A percentile compares a stretch with the other conserved stretches of the same genome.
Evolutionary conservation across 2,113 vertebrate species (phyloP).

Genomic region (Urocitellus parryii): DNA sequence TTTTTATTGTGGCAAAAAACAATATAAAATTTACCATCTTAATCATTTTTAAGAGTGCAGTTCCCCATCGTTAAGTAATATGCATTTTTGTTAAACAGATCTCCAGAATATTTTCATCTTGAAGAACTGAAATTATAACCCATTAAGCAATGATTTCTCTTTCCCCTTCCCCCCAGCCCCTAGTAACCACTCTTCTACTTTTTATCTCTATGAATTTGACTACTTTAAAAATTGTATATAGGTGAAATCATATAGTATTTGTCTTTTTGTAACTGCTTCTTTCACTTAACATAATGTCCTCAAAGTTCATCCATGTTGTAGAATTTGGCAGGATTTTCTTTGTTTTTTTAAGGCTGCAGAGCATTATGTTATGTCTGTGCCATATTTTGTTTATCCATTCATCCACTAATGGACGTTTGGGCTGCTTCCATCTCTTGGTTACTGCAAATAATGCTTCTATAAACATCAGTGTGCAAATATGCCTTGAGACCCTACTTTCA

Average conservation of each 20-base stretch:
- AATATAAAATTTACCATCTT: conserved; percentile 17
- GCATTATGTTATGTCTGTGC: background rate
- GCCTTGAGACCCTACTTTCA: background rate
- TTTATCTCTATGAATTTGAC: conserved; percentile 3
- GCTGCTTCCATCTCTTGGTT: background rate
- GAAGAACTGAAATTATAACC: conserved; percentile 34
- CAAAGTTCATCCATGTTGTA: background rate
- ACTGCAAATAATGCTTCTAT: background rate
- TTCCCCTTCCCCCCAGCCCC: background rate
- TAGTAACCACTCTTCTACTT: background rate
- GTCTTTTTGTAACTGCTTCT: conserved; percentile 2
- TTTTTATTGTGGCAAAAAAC: background rate
- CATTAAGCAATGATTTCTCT: background rate
- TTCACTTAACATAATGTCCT: background rate
- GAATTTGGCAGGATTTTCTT: background rate
- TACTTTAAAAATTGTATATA: background rate
- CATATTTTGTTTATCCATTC: background rate
- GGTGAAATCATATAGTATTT: background rate
- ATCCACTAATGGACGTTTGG: background rate
- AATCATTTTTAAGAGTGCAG: background rate
- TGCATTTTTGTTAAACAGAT: conserved; percentile 19
- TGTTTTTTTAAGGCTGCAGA: background rate
- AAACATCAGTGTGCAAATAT: background rate
- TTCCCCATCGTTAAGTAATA: background rate
- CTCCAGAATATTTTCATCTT: background rate